Conservation (phyloP, 2,888 invertebrate species). For the Bruchidius siliquastri region DNA sequence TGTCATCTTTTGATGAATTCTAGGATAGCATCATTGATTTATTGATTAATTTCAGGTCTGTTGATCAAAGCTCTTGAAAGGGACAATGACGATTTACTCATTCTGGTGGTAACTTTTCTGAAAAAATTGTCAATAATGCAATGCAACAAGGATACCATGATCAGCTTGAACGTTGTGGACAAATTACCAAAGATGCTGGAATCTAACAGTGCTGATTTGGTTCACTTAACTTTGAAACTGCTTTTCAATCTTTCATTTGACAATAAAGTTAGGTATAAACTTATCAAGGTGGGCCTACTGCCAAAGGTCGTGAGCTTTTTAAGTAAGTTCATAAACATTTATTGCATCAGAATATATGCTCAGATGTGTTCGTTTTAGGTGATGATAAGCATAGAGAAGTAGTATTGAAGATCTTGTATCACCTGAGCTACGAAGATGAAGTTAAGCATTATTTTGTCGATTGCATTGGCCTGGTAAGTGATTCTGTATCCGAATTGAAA, state of each 20-base stretch:
- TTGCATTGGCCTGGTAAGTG: slow-evolving; percentile 75
- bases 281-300: slow-evolving; percentile 84
- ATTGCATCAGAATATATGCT: background rate
- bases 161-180: slow-evolving; percentile 72
- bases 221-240: slow-evolving; percentile 80
- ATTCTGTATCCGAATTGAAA: background rate
- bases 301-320: slow-evolving; percentile 86
- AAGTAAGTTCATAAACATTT: slow-evolving; percentile 53
- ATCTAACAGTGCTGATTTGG: slow-evolving; percentile 58
- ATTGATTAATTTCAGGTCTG: slow-evolving; percentile 51
- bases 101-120: slow-evolving; percentile 87
- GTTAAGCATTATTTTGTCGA: slow-evolving; percentile 92
- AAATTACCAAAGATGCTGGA: slow-evolving; percentile 78
- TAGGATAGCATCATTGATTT: no score
- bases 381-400: slow-evolving; percentile 75
- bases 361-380: slow-evolving; percentile 44
- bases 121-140: slow-evolving; percentile 92
- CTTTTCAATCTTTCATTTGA: slow-evolving; percentile 97
- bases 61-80: slow-evolving; percentile 85
- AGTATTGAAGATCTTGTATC: slow-evolving; percentile 81
- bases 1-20: no score
- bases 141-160: slow-evolving; percentile 93
- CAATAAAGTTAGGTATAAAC: slow-evolving; percentile 75
- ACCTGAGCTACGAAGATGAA: slow-evolving; percentile 91
- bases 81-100: slow-evolving; percentile 82